Percentiles rank a stretch among this genome's conserved stretches.
Evolutionary conservation across 2,888 invertebrate genomes (phyloP).

Genomic region (Platycnemis pennipes): DNA sequence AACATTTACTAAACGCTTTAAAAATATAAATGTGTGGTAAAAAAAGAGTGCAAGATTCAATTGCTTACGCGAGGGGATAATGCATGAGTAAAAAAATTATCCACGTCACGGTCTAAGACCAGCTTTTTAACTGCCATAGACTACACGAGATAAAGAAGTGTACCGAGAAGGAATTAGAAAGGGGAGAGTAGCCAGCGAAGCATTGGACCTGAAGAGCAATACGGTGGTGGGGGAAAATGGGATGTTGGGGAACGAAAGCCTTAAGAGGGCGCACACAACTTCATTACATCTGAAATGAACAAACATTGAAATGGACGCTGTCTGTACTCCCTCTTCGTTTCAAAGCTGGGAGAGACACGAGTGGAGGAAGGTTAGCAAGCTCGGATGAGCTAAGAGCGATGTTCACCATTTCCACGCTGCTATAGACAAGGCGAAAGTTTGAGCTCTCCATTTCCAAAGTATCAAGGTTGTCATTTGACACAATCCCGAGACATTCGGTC

Average conservation of each 20-base stretch:
- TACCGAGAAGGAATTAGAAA: neutral
- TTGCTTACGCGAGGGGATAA: neutral
- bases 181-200: neutral
- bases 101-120: neutral
- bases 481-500: too few relatives aligned
- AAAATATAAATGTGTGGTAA: too few relatives aligned
- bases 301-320: constrained; percentile 26
- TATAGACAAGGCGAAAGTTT: neutral
- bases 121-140: neutral
- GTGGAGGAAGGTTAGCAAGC: neutral
- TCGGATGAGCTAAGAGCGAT: neutral
- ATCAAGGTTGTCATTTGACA: too few relatives aligned
- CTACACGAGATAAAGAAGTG: neutral
- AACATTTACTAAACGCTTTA: too few relatives aligned
- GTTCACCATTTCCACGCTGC: neutral
- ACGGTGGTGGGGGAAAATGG: neutral
- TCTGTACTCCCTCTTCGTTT: neutral
- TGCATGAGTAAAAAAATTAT: neutral
- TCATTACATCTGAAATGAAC: constrained; percentile 48
- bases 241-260: neutral
- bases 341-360: neutral
- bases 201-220: neutral
- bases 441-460: neutral
- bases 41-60: neutral
- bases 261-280: neutral